phyloP scores from a whole-genome alignment of 2,888 invertebrate species.

The Exocentrus adspersus region DNA sequence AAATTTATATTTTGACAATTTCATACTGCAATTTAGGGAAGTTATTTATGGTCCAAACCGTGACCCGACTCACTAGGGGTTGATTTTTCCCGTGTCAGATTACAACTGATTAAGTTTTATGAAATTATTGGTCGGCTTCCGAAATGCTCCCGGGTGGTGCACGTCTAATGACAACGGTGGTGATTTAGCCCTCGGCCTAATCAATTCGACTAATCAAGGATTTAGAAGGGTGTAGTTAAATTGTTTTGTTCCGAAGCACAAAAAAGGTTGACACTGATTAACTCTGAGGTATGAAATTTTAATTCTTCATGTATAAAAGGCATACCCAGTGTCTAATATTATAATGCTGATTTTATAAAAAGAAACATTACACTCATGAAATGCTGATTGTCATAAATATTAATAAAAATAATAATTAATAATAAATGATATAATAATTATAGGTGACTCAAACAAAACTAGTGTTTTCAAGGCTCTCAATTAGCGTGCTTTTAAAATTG shows the following conservation, averaged over 20 bases:
- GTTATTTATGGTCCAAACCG: conserved; percentile 59
- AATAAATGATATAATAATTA: too few species aligned
- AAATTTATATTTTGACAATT: conserved; percentile 66
- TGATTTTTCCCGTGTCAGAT: conserved; percentile 48
- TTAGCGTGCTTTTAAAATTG: not conserved
- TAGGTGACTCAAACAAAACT: not conserved
- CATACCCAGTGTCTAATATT: too few species aligned
- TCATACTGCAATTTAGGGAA: conserved; percentile 60
- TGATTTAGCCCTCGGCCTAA: not conserved
- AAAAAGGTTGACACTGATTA: too few species aligned
- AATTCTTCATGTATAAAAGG: too few species aligned
- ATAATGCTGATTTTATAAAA: too few species aligned
- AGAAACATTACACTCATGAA: too few species aligned
- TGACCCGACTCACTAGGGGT: conserved; percentile 46
- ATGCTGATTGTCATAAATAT: too few species aligned
- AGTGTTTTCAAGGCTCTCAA: not conserved
- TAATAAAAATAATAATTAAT: too few species aligned
- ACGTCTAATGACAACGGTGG: not conserved
- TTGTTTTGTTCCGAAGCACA: too few species aligned
- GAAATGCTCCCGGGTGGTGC: not conserved
- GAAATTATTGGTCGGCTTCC: conserved; percentile 22
- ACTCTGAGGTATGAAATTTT: too few species aligned
- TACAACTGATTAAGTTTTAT: conserved; percentile 48
- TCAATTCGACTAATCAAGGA: not conserved
- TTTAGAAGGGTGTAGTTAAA: too few species aligned